Evolutionary conservation across 2,797 vertebrate species (phyloP).

Genomic region (Chrysocyon brachyurus): DNA sequence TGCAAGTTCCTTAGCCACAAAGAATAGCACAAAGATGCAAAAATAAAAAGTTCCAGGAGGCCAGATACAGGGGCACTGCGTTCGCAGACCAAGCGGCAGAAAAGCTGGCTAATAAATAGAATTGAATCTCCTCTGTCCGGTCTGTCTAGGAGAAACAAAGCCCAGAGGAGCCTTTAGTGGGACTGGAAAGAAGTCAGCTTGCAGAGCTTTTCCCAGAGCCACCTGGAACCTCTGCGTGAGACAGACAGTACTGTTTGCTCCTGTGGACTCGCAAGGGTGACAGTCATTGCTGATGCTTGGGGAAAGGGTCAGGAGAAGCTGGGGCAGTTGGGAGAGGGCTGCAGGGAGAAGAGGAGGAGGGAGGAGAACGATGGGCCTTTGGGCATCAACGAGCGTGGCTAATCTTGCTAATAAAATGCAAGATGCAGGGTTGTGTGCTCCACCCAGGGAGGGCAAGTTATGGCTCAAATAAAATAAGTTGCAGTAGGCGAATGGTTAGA

Average conservation of each 20-base stretch:
- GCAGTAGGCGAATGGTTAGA: neutral
- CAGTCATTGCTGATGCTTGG: neutral
- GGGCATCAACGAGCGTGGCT: neutral
- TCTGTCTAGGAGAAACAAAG: neutral
- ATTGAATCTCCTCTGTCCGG: neutral
- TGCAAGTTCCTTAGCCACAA: constrained; percentile 71
- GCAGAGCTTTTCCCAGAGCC: neutral
- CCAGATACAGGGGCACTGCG: neutral
- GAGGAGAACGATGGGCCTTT: neutral
- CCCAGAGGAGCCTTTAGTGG: neutral
- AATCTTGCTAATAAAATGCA: neutral
- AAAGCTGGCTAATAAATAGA: neutral
- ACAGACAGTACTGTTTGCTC: neutral
- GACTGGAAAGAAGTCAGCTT: neutral
- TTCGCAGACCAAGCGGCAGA: neutral
- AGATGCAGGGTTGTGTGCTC: neutral
- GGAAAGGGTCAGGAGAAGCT: neutral
- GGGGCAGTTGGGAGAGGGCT: neutral
- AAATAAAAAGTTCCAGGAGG: constrained; percentile 5
- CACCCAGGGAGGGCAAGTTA: neutral
- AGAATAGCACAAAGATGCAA: constrained; percentile 44
- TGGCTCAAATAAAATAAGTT: neutral
- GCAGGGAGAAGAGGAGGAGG: neutral
- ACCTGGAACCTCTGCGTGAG: neutral
- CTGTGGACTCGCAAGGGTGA: neutral